A percentile compares a stretch with the other conserved stretches of the same genome.
These are phyloP conservation scores for Buteo buteo DNA, from an alignment of 2,113 vertebrate species.

Conservation along the genomic window DNA sequence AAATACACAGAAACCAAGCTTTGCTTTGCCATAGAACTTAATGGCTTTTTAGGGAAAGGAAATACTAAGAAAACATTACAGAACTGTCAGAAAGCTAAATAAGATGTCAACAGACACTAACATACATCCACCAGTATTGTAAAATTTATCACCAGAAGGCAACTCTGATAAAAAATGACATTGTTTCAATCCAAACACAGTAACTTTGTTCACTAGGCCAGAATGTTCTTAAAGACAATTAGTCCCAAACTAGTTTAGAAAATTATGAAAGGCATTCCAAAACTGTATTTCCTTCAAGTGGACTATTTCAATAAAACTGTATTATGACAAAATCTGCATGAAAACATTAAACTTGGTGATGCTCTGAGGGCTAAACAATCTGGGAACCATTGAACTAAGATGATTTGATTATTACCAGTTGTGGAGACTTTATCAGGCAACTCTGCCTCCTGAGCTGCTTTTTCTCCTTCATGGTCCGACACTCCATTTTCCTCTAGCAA, in stretches of 20 bases:
- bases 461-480: conserved; percentile 75
- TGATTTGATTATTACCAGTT: conserved; percentile 40
- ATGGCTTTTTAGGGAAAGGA: background rate
- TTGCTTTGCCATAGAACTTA: background rate
- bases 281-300: background rate
- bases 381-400: background rate
- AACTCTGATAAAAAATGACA: background rate
- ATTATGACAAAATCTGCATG: background rate
- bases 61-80: background rate
- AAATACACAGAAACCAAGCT: background rate
- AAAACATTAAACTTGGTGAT: background rate
- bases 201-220: background rate
- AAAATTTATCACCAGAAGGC: background rate
- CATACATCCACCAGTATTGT: fast-evolving
- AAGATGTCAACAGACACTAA: background rate
- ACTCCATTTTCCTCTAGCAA: conserved; percentile 57
- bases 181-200: background rate
- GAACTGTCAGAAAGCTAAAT: background rate
- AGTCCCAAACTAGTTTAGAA: background rate
- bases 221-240: background rate
- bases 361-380: background rate
- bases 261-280: background rate
- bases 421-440: background rate
- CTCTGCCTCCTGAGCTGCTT: conserved; percentile 48
- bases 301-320: background rate